Evolutionary conservation across 2,888 invertebrate species (phyloP).

Genomic region (Drosophila pseudotakahashii): DNA sequence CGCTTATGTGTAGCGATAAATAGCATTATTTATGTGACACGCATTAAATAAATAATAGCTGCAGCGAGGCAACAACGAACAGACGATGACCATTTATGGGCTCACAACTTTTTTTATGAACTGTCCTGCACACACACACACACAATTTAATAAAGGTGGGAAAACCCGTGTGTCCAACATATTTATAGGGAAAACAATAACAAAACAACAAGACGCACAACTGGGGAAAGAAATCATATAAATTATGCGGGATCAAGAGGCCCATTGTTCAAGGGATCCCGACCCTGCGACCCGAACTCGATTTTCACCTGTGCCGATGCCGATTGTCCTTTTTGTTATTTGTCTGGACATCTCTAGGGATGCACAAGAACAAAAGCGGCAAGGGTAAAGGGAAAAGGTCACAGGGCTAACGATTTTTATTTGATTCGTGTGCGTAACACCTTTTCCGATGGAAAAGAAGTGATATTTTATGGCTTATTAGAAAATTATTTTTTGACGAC

Average conservation of each 20-base stretch:
- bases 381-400: slow-evolving; percentile 58
- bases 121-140: slow-evolving; percentile 53
- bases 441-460: slow-evolving; percentile 47
- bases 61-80: slow-evolving; percentile 27
- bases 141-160: slow-evolving; percentile 78
- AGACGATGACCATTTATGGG: slow-evolving; percentile 71
- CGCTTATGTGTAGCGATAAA: slow-evolving; percentile 51
- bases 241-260: slow-evolving; percentile 77
- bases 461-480: slow-evolving; percentile 80
- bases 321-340: slow-evolving; percentile 60
- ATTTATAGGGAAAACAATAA: slow-evolving; percentile 44
- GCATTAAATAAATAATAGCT: slow-evolving; percentile 68
- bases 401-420: slow-evolving; percentile 61
- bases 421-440: slow-evolving; percentile 57
- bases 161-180: slow-evolving; percentile 54
- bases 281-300: slow-evolving; percentile 37
- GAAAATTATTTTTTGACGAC: slow-evolving; percentile 61
- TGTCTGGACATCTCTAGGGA: slow-evolving; percentile 5
- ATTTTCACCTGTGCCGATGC: slow-evolving; percentile 70
- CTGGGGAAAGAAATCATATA: slow-evolving; percentile 67
- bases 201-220: slow-evolving; percentile 29
- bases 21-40: slow-evolving; percentile 74
- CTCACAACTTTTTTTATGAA: slow-evolving; percentile 53
- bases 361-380: slow-evolving; percentile 51
- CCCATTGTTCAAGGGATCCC: slow-evolving; percentile 66